These are phyloP conservation scores for Hypomecis punctinalis DNA, from an alignment of 2,888 invertebrate species.

Conservation along the genomic window DNA sequence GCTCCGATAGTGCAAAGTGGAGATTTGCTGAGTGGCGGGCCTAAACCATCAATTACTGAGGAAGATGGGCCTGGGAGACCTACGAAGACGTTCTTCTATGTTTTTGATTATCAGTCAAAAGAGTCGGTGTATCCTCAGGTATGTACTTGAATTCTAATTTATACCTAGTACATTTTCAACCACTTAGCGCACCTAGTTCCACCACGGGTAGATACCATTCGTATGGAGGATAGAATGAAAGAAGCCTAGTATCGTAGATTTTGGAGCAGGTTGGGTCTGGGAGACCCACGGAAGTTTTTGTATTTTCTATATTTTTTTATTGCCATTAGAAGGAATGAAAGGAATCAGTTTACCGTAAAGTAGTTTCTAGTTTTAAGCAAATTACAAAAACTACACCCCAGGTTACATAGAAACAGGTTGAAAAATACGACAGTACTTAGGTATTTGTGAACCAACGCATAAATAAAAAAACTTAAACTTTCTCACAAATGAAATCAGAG, in stretches of 20 bases:
- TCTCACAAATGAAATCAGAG: too few relatives aligned
- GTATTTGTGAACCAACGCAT: too few relatives aligned
- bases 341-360: slow-evolving; percentile 85
- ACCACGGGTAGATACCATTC: slow-evolving; percentile 74
- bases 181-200: slow-evolving; percentile 88
- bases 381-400: too few relatives aligned
- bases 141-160: slow-evolving; percentile 46
- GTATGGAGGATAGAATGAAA: too few relatives aligned
- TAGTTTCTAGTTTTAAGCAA: too few relatives aligned
- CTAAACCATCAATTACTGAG: slow-evolving; percentile 84
- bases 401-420: too few relatives aligned
- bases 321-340: slow-evolving; percentile 96
- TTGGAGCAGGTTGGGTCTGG: slow-evolving; percentile 80
- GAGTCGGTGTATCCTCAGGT: slow-evolving; percentile 95
- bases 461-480: too few relatives aligned
- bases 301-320: slow-evolving; percentile 96
- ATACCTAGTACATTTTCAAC: too few relatives aligned
- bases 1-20: slow-evolving; percentile 95
- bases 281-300: slow-evolving; percentile 86
- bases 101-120: slow-evolving; percentile 96
- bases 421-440: too few relatives aligned
- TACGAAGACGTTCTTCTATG: slow-evolving; percentile 95
- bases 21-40: slow-evolving; percentile 90
- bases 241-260: slow-evolving; percentile 81
- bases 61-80: slow-evolving; percentile 83